Base-by-base conservation (phyloP, 2,797 vertebrate genomes). In the Mergus octosetaceus region DNA sequence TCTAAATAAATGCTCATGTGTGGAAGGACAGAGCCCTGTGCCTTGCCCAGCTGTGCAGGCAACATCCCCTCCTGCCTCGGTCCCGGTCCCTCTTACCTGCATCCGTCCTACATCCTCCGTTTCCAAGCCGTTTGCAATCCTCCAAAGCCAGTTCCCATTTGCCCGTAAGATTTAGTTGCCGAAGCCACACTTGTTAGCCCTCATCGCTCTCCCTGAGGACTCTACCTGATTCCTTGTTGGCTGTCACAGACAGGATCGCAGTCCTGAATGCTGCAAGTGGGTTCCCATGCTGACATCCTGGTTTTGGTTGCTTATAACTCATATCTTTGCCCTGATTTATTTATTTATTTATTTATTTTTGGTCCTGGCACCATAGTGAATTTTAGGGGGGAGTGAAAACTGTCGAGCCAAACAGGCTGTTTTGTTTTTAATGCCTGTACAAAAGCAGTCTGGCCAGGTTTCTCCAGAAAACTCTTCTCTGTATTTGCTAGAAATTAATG, bases 351-450 rank as follows among this genome's bases (percentile, higher is more conserved):
- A 22, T 28, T n/a, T 24, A 49, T 49, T 49, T 24, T 25, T 38
- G 58, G 22, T 79, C 30, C 39, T 92, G 78, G 56, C 57, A 38
- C 77, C 14, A 2, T 5, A 43, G 36, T 41, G 71, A 65, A 39
- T 78, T 85, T 89, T 79, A 89, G 49, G 68, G 86, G 74, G 88
- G 83, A 85, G 78, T 43, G 70, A 57, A 85, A 89, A 92, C 22
- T 47, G 60, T 84, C 10, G 53, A 88, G 83, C 38, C 54, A 70
- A 64, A 74, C 49, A 61, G 58, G 66, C 74, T n/a, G 69, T 45
- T 71, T 54, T 61, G 34, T 17, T 85, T 85, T 62, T 47, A 61
- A 72, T 43, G 49, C 45, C 58, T 61, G 62, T 41, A 83, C 72
- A 30, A 20, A 79, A 94, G 83, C 66, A 47, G 45, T n/a, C 68